Evolutionary conservation across 2,113 vertebrate genomes (phyloP).

Genomic region (Neogobius melanostomus): DNA sequence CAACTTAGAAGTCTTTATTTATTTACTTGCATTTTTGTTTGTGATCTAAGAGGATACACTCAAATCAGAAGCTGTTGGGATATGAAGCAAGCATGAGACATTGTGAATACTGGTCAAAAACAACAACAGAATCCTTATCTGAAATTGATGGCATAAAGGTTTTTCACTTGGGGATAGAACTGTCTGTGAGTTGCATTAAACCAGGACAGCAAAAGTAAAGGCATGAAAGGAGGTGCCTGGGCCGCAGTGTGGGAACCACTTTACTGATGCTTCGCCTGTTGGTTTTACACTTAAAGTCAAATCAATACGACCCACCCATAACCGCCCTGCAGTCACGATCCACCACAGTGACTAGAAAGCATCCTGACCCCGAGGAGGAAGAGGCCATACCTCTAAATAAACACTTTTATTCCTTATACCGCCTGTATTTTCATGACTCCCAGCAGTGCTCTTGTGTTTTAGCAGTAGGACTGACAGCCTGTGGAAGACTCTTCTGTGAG

Average conservation of each 20-base stretch:
- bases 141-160: too few species aligned
- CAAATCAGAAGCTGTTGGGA: too few species aligned
- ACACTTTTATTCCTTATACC: conserved; percentile 12
- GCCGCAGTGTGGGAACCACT: neutral
- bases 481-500: neutral
- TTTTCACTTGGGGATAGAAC: too few species aligned
- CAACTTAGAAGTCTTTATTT: too few species aligned
- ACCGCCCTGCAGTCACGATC: conserved; percentile 26
- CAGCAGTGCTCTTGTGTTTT: neutral
- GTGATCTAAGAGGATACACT: too few species aligned
- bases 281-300: conserved; percentile 16
- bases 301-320: conserved; percentile 45
- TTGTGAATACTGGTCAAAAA: too few species aligned
- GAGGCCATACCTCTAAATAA: conserved; percentile 29
- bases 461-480: neutral
- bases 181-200: too few species aligned
- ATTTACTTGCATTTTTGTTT: too few species aligned
- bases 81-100: too few species aligned
- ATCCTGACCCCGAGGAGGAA: conserved; percentile 24
- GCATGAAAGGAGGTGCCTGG: neutral
- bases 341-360: conserved; percentile 10
- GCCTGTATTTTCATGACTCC: neutral
- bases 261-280: conserved; percentile 27
- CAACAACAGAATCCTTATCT: too few species aligned
- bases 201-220: neutral